phyloP scores from a whole-genome alignment of 2,797 vertebrate species.

The Sebastes itinus region DNA sequence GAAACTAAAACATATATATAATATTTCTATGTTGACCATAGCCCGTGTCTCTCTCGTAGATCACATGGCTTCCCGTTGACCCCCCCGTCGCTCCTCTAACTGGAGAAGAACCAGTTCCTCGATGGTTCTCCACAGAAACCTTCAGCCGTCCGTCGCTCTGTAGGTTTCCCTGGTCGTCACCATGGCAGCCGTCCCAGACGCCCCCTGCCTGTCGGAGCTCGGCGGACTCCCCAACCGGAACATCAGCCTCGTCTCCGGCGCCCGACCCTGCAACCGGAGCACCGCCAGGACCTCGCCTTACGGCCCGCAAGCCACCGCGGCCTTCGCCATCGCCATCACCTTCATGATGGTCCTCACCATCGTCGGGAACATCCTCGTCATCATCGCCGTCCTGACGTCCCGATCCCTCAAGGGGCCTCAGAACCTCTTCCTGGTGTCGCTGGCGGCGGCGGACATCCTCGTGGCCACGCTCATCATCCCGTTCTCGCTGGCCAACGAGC shows the following conservation, averaged over 20 bases:
- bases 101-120: not conserved
- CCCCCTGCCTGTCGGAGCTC: slow-evolving; percentile 42
- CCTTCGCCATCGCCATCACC: slow-evolving; percentile 84
- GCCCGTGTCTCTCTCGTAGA: not conserved
- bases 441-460: slow-evolving; percentile 90
- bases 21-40: too few relatives aligned
- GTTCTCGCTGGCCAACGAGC: slow-evolving; percentile 91
- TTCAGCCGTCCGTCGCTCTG: not conserved
- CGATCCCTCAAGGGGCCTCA: slow-evolving; percentile 88
- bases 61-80: slow-evolving; percentile 22
- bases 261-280: slow-evolving; percentile 64
- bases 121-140: slow-evolving; percentile 12
- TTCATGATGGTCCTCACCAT: slow-evolving; percentile 90
- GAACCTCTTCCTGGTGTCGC: slow-evolving; percentile 91
- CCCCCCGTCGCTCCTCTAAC: not conserved
- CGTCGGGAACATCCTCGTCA: slow-evolving; percentile 89
- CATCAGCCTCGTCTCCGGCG: slow-evolving; percentile 35
- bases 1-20: too few relatives aligned
- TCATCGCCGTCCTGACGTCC: slow-evolving; percentile 89
- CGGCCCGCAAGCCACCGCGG: slow-evolving; percentile 82
- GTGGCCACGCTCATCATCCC: slow-evolving; percentile 93
- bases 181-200: slow-evolving; percentile 45
- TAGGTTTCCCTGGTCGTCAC: not conserved
- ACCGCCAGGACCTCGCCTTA: slow-evolving; percentile 66
- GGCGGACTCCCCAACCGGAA: slow-evolving; percentile 29